Evolutionary conservation across 2,888 invertebrate genomes (phyloP).

Genomic region (Cephus runcator): DNA sequence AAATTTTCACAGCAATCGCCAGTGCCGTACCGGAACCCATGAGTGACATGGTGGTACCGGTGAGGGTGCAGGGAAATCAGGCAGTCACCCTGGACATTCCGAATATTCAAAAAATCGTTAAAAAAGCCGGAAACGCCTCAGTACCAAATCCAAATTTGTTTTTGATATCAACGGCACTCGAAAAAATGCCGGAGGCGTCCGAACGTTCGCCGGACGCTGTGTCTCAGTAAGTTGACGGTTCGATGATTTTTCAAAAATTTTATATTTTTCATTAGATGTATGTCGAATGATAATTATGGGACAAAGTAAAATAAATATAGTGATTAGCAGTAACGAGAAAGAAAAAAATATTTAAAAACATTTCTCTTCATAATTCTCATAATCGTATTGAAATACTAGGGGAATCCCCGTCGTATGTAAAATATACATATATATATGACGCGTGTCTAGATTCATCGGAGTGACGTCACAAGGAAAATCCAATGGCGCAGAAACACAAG

Average conservation of each 20-base stretch:
- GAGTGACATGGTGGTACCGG: conserved; percentile 28
- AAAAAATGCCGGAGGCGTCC: background rate
- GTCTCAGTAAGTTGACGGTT: background rate
- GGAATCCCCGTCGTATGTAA: no score
- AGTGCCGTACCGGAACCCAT: conserved; percentile 25
- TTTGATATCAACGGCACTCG: background rate
- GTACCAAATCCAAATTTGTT: conserved; percentile 23
- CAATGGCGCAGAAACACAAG: conserved; percentile 14
- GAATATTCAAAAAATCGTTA: conserved; percentile 24
- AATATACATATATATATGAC: no score
- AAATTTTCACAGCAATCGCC: conserved; percentile 22
- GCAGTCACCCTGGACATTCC: conserved; percentile 25
- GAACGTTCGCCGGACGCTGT: background rate
- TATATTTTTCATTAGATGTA: background rate
- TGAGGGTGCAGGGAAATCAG: conserved; percentile 19
- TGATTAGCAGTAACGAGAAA: no score
- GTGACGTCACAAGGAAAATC: background rate
- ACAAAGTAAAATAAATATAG: no score
- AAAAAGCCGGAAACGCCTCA: conserved; percentile 18
- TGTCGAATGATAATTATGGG: background rate
- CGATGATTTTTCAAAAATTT: background rate
- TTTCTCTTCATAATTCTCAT: background rate
- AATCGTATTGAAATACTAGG: background rate
- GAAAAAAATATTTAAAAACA: no score
- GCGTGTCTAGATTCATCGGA: conserved; percentile 20